phyloP scores from a whole-genome alignment of 2,888 invertebrate genomes.

The Poecilobothrus nobilitatus region DNA sequence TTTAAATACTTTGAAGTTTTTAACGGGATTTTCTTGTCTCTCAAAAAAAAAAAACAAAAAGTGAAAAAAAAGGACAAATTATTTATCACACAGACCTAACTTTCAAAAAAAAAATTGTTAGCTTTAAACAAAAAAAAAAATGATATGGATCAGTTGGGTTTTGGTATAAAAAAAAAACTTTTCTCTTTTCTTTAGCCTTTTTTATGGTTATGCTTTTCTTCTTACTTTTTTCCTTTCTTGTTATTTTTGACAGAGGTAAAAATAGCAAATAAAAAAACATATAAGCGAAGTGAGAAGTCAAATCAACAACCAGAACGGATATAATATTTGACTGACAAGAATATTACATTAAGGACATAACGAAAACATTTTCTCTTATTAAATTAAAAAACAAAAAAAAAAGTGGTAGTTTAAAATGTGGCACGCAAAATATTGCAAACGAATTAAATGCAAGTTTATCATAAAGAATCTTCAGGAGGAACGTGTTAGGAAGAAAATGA shows the following conservation, averaged over 20 bases:
- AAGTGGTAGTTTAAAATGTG: too few relatives aligned
- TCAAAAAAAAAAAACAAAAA: background rate
- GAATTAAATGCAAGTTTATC: too few relatives aligned
- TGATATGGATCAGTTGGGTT: background rate
- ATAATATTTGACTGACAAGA: conserved; percentile 4
- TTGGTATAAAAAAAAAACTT: background rate
- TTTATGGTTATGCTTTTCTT: background rate
- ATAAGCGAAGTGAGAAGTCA: background rate
- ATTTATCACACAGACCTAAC: background rate
- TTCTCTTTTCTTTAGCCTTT: background rate
- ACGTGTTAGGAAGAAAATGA: too few relatives aligned
- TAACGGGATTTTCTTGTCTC: too few relatives aligned
- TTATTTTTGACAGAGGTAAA: background rate
- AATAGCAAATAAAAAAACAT: background rate
- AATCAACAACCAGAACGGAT: conserved; percentile 6
- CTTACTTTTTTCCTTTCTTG: background rate
- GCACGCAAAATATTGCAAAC: too few relatives aligned
- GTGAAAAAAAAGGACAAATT: background rate
- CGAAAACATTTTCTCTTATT: too few relatives aligned
- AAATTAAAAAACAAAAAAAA: too few relatives aligned
- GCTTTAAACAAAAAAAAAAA: background rate
- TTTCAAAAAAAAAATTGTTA: background rate
- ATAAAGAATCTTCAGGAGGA: too few relatives aligned
- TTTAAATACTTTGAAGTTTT: too few relatives aligned
- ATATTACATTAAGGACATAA: background rate